These are phyloP conservation scores for Sphinx pinastri DNA, from an alignment of 2,888 invertebrate genomes.

Conservation along the genomic window DNA sequence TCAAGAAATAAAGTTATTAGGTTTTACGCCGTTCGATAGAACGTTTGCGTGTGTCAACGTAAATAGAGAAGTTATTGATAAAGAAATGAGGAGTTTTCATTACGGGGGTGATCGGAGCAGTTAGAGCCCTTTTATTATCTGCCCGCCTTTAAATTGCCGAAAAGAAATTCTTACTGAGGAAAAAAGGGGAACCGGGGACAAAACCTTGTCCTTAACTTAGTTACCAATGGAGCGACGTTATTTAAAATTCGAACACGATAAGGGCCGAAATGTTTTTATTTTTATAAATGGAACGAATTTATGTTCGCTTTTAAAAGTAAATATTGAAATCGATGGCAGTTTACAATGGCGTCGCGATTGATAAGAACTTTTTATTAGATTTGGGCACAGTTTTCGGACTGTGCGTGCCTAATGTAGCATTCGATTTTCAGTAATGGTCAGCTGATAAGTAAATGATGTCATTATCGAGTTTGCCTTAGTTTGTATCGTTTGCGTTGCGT, in stretches of 20 bases:
- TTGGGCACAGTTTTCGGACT: constrained; percentile 73
- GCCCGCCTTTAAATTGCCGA: constrained; percentile 82
- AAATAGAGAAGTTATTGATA: constrained; percentile 74
- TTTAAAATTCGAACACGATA: constrained; percentile 84
- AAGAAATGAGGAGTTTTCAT: constrained; percentile 81
- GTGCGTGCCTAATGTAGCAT: constrained; percentile 77
- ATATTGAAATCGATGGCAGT: constrained; percentile 76
- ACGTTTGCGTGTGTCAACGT: constrained; percentile 52
- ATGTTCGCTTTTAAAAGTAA: constrained; percentile 75
- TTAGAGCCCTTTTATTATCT: constrained; percentile 85
- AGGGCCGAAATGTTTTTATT: constrained; percentile 80
- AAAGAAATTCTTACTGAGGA: constrained; percentile 78
- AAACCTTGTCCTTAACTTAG: constrained; percentile 77
- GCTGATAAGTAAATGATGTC: constrained; percentile 83
- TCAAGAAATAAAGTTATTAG: constrained; percentile 48
- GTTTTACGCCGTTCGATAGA: constrained; percentile 41
- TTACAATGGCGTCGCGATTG: constrained; percentile 68
- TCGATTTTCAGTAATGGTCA: constrained; percentile 84
- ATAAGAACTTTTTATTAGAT: constrained; percentile 80
- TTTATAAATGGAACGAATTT: constrained; percentile 80
- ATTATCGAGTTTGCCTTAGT: constrained; percentile 75
- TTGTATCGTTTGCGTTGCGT: constrained; percentile 69
- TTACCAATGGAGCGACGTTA: constrained; percentile 79
- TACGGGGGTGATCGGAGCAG: constrained; percentile 79
- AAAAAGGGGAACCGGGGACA: constrained; percentile 77